A percentile compares a stretch with the other conserved stretches of the same genome.
Evolutionary conservation across 2,888 invertebrate species (phyloP).

Genomic region (Sphaerophoria taeniata): DNA sequence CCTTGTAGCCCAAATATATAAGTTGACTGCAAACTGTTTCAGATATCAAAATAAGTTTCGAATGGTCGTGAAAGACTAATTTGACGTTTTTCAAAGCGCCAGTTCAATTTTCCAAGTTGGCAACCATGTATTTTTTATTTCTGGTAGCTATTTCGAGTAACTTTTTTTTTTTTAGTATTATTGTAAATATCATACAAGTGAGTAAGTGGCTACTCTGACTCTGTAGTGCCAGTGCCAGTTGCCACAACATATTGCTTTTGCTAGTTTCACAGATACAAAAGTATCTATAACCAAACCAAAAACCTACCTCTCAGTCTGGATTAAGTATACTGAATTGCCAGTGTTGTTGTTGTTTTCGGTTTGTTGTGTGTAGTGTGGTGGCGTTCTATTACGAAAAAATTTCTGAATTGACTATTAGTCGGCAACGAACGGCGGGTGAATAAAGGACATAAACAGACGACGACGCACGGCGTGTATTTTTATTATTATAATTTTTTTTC

Average conservation of each 20-base stretch:
- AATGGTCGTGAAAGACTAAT: too few relatives aligned
- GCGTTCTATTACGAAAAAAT: slow-evolving; percentile 56
- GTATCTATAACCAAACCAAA: slow-evolving; percentile 4
- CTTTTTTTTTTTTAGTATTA: background rate
- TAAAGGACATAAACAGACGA: slow-evolving; percentile 56
- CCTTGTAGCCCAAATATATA: too few relatives aligned
- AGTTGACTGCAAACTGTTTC: too few relatives aligned
- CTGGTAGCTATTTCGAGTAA: slow-evolving; percentile 45
- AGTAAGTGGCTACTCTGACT: slow-evolving; percentile 52
- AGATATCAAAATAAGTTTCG: too few relatives aligned
- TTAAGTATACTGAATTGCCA: slow-evolving; percentile 9
- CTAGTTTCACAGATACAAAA: slow-evolving; percentile 40
- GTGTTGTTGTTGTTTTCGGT: slow-evolving; percentile 7
- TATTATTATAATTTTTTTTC: slow-evolving; percentile 17
- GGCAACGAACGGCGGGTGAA: slow-evolving; percentile 60
- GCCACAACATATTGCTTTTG: slow-evolving; percentile 27
- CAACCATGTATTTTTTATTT: background rate
- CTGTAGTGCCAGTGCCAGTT: slow-evolving; percentile 26
- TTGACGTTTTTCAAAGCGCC: too few relatives aligned
- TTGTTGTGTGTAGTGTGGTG: slow-evolving; percentile 35
- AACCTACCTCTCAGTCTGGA: slow-evolving; percentile 35
- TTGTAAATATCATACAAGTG: slow-evolving; percentile 64
- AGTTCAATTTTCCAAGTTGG: background rate
- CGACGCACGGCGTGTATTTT: slow-evolving; percentile 45
- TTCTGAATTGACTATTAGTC: slow-evolving; percentile 70